A percentile compares a stretch with the other conserved stretches of the same genome.
These are phyloP conservation scores for Diachasmimorpha longicaudata DNA, from an alignment of 1,140 invertebrate genomes.

Conservation along the genomic window DNA sequence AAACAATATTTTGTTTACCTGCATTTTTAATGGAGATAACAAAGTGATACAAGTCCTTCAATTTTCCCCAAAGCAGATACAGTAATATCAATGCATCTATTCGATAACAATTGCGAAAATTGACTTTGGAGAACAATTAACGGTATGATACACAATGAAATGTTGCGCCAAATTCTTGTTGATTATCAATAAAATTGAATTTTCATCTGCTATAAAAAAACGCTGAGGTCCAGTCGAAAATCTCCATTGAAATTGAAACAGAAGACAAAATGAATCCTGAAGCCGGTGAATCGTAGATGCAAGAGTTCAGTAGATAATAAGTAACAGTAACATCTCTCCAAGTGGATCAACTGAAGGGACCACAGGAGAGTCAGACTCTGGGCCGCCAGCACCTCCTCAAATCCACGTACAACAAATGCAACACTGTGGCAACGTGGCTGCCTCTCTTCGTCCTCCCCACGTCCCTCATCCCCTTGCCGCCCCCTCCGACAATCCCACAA, in stretches of 20 bases:
- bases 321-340: too few species aligned
- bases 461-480: neutral
- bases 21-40: neutral
- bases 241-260: neutral
- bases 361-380: neutral
- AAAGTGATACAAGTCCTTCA: neutral
- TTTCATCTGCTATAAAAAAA: too few species aligned
- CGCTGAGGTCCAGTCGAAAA: neutral
- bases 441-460: too few species aligned
- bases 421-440: slow-evolving; percentile 8
- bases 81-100: neutral
- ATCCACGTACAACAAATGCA: neutral
- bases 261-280: neutral
- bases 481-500: neutral
- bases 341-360: neutral
- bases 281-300: neutral
- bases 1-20: neutral
- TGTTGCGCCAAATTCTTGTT: too few species aligned
- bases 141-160: neutral
- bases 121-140: too few species aligned
- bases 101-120: neutral
- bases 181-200: too few species aligned
- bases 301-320: too few species aligned
- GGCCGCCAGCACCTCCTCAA: neutral
- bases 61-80: neutral